Evolutionary conservation across 23 tunicate species (phyloP), one percentile per base, ranked within the genome.

Genomic region (Botrylloides violaceus): DNA sequence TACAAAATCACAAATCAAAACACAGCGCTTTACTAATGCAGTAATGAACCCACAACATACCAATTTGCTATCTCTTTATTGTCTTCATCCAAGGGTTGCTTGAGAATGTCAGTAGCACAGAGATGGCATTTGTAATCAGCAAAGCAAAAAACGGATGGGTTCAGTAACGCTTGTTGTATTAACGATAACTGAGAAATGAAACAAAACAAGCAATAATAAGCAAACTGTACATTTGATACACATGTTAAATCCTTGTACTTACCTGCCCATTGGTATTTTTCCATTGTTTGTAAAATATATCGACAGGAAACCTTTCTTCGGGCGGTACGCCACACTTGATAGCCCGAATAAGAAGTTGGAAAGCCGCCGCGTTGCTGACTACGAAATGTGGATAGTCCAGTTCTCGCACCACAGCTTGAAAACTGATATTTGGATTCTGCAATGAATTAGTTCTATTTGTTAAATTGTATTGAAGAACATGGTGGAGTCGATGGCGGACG

Each of bases 81-180:
- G 25, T 72, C 91, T 21, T 83, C 98, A 71, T 90, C 98, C 58
- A 83, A 49, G 20, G 91, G 98, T 71, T 83, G 90, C 34, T 90
- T 90, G 32, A 90, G 75, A 0, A 64, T 63, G 4, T 79, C 85
- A n/a, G 83, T 62, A 53, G 74, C 80, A 1, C 50, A 76, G 12
- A 56, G 64, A 20, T 80, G 78, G 27, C 78, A 68, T 1, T 59
- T 43, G 30, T 63, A 70, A 25, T 83, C 91, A 23, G 84, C 91
- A 47, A 90, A 66, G 35, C 81, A 72, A 66, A 79, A 79, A 29
- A 83, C 53, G 59, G 48, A 25, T 3, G 90, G 65, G 39, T 83
- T 61, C 19, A 48, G 39, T 39, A 90, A 29, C 0, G 80, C 64
- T 30, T 71, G 79, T 35, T 79, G 81, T 33, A 90, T 77, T 76